These are phyloP conservation scores for Amblyopsis hoosieri DNA, from an alignment of 2,797 vertebrate species.

Conservation along the genomic window DNA sequence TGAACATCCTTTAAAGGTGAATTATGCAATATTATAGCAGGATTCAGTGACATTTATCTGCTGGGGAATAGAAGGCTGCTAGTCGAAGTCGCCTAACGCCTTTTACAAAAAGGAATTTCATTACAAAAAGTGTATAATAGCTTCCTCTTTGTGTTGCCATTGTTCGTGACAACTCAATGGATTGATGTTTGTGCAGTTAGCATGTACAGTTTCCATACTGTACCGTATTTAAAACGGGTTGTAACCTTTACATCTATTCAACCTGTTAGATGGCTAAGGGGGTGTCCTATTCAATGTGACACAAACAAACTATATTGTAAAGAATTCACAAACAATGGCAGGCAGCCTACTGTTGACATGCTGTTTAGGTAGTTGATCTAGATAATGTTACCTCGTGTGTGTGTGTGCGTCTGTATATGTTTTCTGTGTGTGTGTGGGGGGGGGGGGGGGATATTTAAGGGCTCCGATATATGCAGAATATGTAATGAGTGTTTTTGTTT, in stretches of 20 bases:
- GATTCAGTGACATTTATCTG: slow-evolving; percentile 66
- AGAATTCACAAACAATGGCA: slow-evolving; percentile 19
- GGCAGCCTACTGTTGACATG: slow-evolving; percentile 34
- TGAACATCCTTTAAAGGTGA: slow-evolving; percentile 72
- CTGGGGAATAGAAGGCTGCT: slow-evolving; percentile 52
- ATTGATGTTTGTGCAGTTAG: slow-evolving; percentile 35
- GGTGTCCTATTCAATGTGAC: slow-evolving; percentile 4
- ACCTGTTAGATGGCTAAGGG: neutral
- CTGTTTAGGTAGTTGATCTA: slow-evolving; percentile 54
- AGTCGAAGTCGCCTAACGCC: slow-evolving; percentile 58
- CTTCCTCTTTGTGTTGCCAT: slow-evolving; percentile 45
- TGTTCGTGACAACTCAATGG: slow-evolving; percentile 51
- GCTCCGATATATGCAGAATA: slow-evolving; percentile 87
- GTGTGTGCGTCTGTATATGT: slow-evolving; percentile 9
- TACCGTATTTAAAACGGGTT: neutral
- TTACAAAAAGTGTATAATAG: slow-evolving; percentile 47
- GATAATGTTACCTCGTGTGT: slow-evolving; percentile 37
- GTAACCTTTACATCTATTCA: neutral
- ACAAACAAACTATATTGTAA: slow-evolving; percentile 2
- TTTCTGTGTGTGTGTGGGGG: slow-evolving; percentile 18
- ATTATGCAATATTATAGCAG: slow-evolving; percentile 75
- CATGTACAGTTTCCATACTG: slow-evolving; percentile 16
- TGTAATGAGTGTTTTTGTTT: slow-evolving; percentile 97
- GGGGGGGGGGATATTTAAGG: slow-evolving; percentile 66
- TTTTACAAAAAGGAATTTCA: slow-evolving; percentile 68